A percentile compares a stretch with the other conserved stretches of the same genome.
Evolutionary conservation across 2,888 invertebrate species (phyloP).

Genomic region (Trissolcus japonicus): DNA sequence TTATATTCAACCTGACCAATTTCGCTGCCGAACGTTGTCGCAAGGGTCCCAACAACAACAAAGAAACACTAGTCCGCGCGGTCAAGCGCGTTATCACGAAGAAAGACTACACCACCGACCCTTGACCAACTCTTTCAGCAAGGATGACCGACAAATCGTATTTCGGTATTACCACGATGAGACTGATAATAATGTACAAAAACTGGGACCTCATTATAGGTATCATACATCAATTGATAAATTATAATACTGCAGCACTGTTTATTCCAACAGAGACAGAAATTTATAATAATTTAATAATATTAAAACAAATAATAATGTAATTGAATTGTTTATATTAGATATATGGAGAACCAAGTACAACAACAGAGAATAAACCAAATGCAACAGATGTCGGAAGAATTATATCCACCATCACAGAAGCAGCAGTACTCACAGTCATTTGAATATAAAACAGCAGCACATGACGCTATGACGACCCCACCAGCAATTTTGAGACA

Average conservation of each 20-base stretch:
- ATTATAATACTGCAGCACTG: too few relatives aligned
- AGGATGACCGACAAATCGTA: conserved; percentile 68
- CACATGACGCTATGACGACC: background rate
- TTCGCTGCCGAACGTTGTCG: conserved; percentile 71
- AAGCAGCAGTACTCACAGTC: conserved; percentile 59
- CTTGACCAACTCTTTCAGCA: conserved; percentile 69
- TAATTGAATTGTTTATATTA: conserved; percentile 6
- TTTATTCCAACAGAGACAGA: background rate
- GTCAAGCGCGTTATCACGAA: conserved; percentile 63
- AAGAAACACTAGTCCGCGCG: conserved; percentile 60
- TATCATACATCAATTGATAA: conserved; percentile 12
- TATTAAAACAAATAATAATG: too few relatives aligned
- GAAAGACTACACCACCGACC: conserved; percentile 67
- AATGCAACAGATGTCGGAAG: conserved; percentile 60
- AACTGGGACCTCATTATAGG: conserved; percentile 63
- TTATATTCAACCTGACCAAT: conserved; percentile 72
- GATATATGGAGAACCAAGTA: conserved; percentile 62
- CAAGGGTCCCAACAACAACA: conserved; percentile 66
- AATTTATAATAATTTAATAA: background rate
- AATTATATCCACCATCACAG: conserved; percentile 55
- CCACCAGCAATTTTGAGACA: conserved; percentile 18
- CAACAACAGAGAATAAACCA: conserved; percentile 59
- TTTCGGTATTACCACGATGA: conserved; percentile 61
- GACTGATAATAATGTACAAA: conserved; percentile 59
- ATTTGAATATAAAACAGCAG: conserved; percentile 60